Evolutionary conservation across 2,888 invertebrate species (phyloP).

Genomic region (Teinopalpus imperialis): DNA sequence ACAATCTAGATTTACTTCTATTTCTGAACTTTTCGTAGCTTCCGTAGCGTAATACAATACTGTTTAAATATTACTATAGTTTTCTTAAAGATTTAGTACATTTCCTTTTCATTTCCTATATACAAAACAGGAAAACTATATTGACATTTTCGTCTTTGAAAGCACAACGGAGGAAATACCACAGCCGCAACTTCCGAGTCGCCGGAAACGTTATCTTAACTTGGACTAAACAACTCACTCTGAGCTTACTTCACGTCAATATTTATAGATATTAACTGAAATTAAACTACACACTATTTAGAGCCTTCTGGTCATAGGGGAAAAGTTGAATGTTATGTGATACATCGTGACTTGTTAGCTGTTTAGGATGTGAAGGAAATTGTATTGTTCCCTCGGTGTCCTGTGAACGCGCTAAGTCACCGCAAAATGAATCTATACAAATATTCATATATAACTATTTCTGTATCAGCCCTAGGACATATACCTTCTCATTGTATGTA

Average conservation of each 20-base stretch:
- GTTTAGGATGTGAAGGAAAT: no score
- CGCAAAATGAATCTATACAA: constrained; percentile 66
- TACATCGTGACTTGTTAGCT: not conserved
- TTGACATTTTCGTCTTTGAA: constrained; percentile 41
- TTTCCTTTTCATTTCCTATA: not conserved
- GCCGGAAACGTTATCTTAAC: constrained; percentile 68
- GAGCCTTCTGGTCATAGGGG: not conserved
- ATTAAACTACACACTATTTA: constrained; percentile 1
- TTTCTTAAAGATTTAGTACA: no score
- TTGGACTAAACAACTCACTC: constrained; percentile 72
- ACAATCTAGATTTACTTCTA: no score
- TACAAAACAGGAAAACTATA: constrained; percentile 18
- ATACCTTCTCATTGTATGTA: no score
- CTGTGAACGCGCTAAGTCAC: constrained; percentile 61
- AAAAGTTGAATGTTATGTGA: not conserved
- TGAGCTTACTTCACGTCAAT: constrained; percentile 39
- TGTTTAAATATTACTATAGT: no score
- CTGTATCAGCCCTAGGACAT: no score
- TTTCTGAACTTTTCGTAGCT: no score
- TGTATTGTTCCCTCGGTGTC: constrained; percentile 54
- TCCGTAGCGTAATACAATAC: no score
- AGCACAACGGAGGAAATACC: constrained; percentile 46
- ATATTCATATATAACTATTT: constrained; percentile 42
- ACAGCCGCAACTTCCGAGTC: constrained; percentile 52
- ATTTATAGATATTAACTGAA: constrained; percentile 33